These are phyloP conservation scores for Conistra vaccinii DNA, from an alignment of 2,888 invertebrate species.

Conservation along the genomic window DNA sequence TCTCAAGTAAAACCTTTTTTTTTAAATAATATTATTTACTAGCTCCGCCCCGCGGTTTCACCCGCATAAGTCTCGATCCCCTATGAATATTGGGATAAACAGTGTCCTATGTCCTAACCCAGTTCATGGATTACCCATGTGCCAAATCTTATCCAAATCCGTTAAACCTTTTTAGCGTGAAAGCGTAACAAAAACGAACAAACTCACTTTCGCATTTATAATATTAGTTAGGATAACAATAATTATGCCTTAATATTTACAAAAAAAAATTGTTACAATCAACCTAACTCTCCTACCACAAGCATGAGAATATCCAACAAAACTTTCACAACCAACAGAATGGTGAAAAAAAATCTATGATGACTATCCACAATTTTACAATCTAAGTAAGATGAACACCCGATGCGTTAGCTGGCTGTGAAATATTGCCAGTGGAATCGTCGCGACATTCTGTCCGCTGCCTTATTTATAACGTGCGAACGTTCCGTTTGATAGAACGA, in stretches of 20 bases:
- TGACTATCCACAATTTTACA: slow-evolving; percentile 57
- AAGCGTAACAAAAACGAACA: too few species aligned
- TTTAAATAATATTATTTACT: too few species aligned
- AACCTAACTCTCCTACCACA: neutral
- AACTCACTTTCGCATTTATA: too few species aligned
- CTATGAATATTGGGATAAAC: too few species aligned
- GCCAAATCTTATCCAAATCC: too few species aligned
- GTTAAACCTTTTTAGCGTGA: too few species aligned
- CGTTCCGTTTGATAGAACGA: slow-evolving; percentile 82
- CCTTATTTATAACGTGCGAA: slow-evolving; percentile 88
- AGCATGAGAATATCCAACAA: neutral
- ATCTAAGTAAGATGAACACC: slow-evolving; percentile 70
- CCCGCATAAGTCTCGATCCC: too few species aligned
- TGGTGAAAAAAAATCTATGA: neutral
- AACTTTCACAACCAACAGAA: neutral
- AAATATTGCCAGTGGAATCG: slow-evolving; percentile 87
- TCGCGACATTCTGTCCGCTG: slow-evolving; percentile 82
- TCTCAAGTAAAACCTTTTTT: neutral
- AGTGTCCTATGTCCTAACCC: too few species aligned
- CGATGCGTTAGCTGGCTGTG: slow-evolving; percentile 83
- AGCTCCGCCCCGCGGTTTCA: too few species aligned
- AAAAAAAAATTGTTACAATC: neutral
- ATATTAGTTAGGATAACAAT: too few species aligned
- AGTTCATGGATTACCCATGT: too few species aligned
- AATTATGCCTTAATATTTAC: too few species aligned